Base-by-base conservation (phyloP, 2,797 vertebrate species). In the Okamejei kenojei region DNA sequence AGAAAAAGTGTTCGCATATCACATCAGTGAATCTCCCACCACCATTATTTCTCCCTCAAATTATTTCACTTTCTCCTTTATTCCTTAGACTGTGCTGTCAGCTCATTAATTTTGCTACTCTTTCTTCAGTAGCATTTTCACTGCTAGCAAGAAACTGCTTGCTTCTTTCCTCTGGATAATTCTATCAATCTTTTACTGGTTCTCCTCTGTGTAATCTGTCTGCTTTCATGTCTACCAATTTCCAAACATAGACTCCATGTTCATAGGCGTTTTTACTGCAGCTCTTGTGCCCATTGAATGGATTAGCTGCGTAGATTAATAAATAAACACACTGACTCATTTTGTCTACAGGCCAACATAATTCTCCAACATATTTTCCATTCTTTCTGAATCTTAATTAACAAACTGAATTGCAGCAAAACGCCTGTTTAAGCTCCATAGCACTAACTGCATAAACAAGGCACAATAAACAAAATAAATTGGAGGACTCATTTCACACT, bases 371-470 rank as follows among this genome's bases (percentile, higher is more conserved):
- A 35, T 21, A 35, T 63, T 68, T 88, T 35, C 84, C 61, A 88
- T 68, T 88, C 32, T 9, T 88, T 45, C 17, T 68, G 84, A 88
- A 68, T 68, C n/a, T 68, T 88, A 88, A 88, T 88, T 88, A 88
- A 88, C 54, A 32, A 17, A 68, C 17, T 35, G 68, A 88, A 68
- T 88, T 35, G 63, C 84, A 11, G 32, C 32, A 68, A 23, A 13
- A 84, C 29, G 54, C 15, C 80, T 29, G 80, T n/a, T n/a, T 63
- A n/a, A 65, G 7, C 61, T 63, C 61, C n/a, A 68, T 35, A 68
- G 84, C 35, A 79, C 78, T 38, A 6, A 35, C 32, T 79, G 78
- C 84, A 88, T 32, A 65, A 88, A 68, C n/a, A 63, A 65, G 13
- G 26, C 15, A 32, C 26, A 68, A 32, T 19, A 11, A 17, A 65